These are phyloP conservation scores for Denticeps clupeoides DNA, from an alignment of 2,797 vertebrate species.

Conservation along the genomic window DNA sequence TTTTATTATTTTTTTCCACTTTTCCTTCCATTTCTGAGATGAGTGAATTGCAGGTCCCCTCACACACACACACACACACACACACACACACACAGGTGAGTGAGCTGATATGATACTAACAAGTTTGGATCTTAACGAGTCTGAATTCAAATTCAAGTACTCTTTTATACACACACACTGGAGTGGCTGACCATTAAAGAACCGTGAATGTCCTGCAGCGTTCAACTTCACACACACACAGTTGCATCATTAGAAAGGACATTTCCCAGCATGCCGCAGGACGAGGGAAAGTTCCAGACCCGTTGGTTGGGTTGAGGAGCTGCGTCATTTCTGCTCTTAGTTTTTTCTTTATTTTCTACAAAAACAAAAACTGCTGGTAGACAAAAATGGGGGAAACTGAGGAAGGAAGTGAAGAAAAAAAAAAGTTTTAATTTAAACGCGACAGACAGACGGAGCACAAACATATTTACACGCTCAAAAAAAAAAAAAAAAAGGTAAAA, in stretches of 20 bases:
- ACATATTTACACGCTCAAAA: constrained; percentile 92
- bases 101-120: constrained; percentile 54
- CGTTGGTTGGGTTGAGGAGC: constrained; percentile 10
- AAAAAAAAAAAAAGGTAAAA: constrained; percentile 63
- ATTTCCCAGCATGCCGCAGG: constrained; percentile 18
- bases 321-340: constrained; percentile 18
- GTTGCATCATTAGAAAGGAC: not conserved
- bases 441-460: constrained; percentile 75
- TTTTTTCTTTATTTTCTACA: constrained; percentile 20
- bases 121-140: constrained; percentile 37
- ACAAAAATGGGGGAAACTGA: constrained; percentile 16
- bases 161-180: not conserved
- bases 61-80: constrained; percentile 5
- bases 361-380: constrained; percentile 23
- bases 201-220: not conserved
- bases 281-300: constrained; percentile 8
- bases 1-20: constrained; percentile 33
- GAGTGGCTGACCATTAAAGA: constrained; percentile 11
- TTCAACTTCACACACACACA: not conserved
- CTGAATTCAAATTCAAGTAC: constrained; percentile 1
- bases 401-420: constrained; percentile 37
- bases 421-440: constrained; percentile 67
- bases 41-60: constrained; percentile 45
- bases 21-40: constrained; percentile 47
- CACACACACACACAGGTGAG: constrained; percentile 28